These are phyloP conservation scores for Dasysyrphus albostriatus DNA, from an alignment of 2,888 invertebrate genomes.

Conservation along the genomic window DNA sequence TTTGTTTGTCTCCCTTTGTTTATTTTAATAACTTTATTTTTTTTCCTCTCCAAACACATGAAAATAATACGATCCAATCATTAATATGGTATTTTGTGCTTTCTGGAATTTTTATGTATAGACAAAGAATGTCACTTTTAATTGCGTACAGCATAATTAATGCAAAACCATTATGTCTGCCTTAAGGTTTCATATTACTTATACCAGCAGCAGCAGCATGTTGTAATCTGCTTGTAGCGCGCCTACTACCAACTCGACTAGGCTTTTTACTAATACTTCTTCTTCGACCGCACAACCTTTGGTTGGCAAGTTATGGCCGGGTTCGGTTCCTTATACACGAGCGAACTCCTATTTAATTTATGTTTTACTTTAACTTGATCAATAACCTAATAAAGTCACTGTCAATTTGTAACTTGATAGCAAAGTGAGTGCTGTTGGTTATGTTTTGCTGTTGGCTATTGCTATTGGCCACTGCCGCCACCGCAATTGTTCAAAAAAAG, in stretches of 20 bases:
- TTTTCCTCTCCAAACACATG: background rate
- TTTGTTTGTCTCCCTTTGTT: background rate
- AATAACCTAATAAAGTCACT: constrained; percentile 64
- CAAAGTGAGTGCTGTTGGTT: constrained; percentile 27
- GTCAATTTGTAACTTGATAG: constrained; percentile 67
- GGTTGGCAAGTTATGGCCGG: constrained; percentile 28
- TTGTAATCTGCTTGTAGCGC: constrained; percentile 23
- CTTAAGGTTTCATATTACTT: constrained; percentile 52
- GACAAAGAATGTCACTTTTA: constrained; percentile 51
- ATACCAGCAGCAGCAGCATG: background rate
- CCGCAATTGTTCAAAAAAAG: constrained; percentile 10
- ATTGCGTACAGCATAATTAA: constrained; percentile 60
- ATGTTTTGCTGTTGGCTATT: background rate
- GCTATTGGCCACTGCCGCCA: constrained; percentile 22
- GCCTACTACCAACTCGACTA: constrained; percentile 15
- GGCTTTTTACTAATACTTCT: constrained; percentile 3
- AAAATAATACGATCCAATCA: constrained; percentile 24
- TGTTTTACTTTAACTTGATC: constrained; percentile 40
- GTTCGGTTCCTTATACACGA: constrained; percentile 19
- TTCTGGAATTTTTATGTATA: constrained; percentile 40
- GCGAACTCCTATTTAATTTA: constrained; percentile 11
- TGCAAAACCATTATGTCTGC: constrained; percentile 38
- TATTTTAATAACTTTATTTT: background rate
- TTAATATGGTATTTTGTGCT: constrained; percentile 12
- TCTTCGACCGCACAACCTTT: constrained; percentile 47